Evolutionary conservation across 2,797 vertebrate species (phyloP).

Genomic region (Semaprochilodus insignis): DNA sequence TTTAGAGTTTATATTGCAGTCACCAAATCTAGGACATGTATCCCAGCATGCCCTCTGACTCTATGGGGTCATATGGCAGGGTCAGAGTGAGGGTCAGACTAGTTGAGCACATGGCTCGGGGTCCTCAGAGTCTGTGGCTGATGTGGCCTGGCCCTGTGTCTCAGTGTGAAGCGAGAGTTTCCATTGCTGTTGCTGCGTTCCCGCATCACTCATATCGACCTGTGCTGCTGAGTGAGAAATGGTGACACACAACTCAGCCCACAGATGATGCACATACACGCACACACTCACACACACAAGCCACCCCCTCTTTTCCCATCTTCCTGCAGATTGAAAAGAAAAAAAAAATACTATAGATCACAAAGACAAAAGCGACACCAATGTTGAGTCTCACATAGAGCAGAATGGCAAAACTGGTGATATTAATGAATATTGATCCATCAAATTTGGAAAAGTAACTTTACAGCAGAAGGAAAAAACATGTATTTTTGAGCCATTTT

Average conservation of each 20-base stretch:
- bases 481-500: too few species aligned
- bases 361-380: not conserved
- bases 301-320: not conserved
- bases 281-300: not conserved
- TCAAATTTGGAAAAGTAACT: too few species aligned
- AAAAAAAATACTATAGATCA: too few species aligned
- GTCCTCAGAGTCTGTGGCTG: constrained; percentile 22
- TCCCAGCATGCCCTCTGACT: not conserved
- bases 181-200: constrained; percentile 28
- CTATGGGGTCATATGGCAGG: not conserved
- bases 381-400: not conserved
- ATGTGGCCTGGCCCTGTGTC: constrained; percentile 28
- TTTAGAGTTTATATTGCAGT: not conserved
- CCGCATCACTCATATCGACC: constrained; percentile 47
- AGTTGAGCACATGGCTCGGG: constrained; percentile 25
- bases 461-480: too few species aligned
- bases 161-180: constrained; percentile 38
- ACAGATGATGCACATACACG: not conserved
- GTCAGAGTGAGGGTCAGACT: constrained; percentile 13
- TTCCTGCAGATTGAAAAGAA: not conserved
- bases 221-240: not conserved
- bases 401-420: too few species aligned
- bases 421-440: too few species aligned
- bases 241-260: constrained; percentile 17
- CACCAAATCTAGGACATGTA: not conserved